phyloP scores from a whole-genome alignment of 2,797 vertebrate genomes.

The Phyllotis vaccarum region DNA sequence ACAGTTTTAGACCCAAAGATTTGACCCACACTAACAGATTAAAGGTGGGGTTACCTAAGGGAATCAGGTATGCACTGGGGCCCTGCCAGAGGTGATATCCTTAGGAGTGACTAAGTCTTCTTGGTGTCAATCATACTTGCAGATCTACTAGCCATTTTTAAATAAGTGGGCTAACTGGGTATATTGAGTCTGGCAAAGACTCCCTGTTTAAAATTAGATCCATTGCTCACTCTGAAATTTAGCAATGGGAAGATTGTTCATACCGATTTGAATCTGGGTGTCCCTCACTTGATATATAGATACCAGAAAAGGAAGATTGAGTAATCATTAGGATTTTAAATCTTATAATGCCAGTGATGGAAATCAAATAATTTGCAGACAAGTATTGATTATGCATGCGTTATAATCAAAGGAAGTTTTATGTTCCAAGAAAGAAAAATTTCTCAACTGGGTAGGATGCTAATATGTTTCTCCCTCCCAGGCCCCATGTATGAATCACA shows the following conservation, averaged over 20 bases:
- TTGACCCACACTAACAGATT: background rate
- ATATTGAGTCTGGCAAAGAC: slow-evolving; percentile 1
- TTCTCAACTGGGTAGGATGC: background rate
- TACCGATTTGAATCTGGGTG: background rate
- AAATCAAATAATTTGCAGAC: background rate
- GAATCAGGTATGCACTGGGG: background rate
- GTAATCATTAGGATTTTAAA: background rate
- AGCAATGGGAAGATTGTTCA: background rate
- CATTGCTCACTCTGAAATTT: background rate
- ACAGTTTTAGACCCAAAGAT: background rate
- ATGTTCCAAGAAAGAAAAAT: background rate
- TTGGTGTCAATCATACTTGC: background rate
- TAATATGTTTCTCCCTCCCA: background rate
- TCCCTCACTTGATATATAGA: background rate
- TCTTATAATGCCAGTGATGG: background rate
- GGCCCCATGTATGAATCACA: background rate
- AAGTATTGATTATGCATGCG: background rate
- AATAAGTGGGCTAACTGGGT: background rate
- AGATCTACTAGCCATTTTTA: background rate
- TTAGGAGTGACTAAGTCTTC: background rate
- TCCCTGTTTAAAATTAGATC: background rate
- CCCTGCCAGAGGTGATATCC: background rate
- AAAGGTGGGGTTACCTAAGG: background rate
- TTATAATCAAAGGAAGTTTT: background rate
- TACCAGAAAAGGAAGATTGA: background rate